These are phyloP conservation scores for Scomber colias DNA, from an alignment of 2,113 vertebrate species.

Conservation along the genomic window DNA sequence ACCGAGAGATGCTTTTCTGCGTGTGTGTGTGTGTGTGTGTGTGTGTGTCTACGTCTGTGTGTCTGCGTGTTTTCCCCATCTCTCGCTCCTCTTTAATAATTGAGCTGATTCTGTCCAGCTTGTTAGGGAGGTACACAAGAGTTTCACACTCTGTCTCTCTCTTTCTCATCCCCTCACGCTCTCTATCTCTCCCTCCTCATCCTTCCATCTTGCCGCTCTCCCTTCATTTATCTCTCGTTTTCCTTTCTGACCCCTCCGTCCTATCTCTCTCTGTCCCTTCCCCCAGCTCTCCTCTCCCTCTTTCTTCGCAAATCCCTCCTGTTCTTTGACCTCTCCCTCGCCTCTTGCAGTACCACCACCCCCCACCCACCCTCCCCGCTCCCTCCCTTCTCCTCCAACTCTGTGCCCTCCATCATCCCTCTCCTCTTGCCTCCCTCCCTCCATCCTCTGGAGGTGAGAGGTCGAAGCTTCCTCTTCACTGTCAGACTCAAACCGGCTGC, in stretches of 20 bases:
- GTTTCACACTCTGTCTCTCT: constrained; percentile 74
- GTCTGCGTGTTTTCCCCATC: constrained; percentile 78
- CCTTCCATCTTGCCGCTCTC: constrained; percentile 54
- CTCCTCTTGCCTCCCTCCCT: constrained; percentile 48
- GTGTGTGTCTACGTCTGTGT: constrained; percentile 53
- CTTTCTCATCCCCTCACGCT: constrained; percentile 44
- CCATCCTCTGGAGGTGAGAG: constrained; percentile 81
- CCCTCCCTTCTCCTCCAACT: constrained; percentile 46
- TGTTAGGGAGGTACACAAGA: constrained; percentile 84
- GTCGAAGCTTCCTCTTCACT: constrained; percentile 79
- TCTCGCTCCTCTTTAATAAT: constrained; percentile 84
- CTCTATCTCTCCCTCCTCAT: constrained; percentile 58
- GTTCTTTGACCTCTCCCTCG: constrained; percentile 79
- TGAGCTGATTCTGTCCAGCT: constrained; percentile 85
- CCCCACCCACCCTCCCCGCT: constrained; percentile 21
- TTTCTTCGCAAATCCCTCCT: constrained; percentile 71
- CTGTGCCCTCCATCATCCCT: constrained; percentile 68
- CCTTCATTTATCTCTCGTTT: constrained; percentile 74
- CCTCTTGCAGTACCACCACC: constrained; percentile 60
- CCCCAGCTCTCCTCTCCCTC: constrained; percentile 58
- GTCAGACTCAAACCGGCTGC: constrained; percentile 81
- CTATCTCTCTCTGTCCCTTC: constrained; percentile 50
- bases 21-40: constrained; percentile 31
- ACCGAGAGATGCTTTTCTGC: constrained; percentile 51
- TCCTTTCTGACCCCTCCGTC: constrained; percentile 63